Percentiles rank a stretch among this genome's conserved stretches.
These are phyloP conservation scores for Coilia nasus DNA, from an alignment of 2,797 vertebrate species.

Conservation along the genomic window DNA sequence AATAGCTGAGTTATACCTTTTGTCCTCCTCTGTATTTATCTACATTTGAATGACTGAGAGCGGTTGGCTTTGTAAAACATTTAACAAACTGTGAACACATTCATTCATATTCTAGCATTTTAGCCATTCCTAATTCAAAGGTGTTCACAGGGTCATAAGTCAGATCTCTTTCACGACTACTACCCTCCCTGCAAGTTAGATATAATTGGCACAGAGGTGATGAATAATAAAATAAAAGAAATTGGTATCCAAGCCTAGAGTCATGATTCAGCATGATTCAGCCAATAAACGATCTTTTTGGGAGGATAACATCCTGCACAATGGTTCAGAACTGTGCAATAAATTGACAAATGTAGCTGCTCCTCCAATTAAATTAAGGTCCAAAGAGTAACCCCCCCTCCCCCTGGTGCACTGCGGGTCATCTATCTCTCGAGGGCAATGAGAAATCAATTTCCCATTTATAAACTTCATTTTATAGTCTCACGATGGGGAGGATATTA, in stretches of 20 bases:
- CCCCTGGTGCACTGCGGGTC: neutral
- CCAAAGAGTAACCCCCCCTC: neutral
- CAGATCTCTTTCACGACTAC: neutral
- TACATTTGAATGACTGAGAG: neutral
- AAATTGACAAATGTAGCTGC: neutral
- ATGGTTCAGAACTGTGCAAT: neutral
- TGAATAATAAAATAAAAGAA: neutral
- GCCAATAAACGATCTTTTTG: neutral
- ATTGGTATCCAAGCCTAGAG: neutral
- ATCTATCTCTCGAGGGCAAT: conserved; percentile 27
- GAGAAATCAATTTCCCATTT: conserved; percentile 47
- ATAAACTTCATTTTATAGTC: conserved; percentile 35
- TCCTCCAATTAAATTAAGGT: neutral
- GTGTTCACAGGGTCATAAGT: neutral
- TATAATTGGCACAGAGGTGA: neutral
- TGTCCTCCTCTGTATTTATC: neutral
- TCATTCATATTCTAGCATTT: neutral
- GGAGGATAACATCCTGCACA: neutral
- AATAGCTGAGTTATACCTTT: conserved; percentile 32
- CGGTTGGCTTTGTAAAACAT: neutral
- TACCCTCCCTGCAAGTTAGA: neutral
- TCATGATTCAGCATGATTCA: neutral
- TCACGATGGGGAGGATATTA: neutral
- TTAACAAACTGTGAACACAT: neutral
- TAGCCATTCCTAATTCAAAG: neutral